A percentile compares a stretch with the other conserved stretches of the same genome.
Evolutionary conservation across 1,140 invertebrate genomes (phyloP).

Genomic region (Neocloeon triangulifer): DNA sequence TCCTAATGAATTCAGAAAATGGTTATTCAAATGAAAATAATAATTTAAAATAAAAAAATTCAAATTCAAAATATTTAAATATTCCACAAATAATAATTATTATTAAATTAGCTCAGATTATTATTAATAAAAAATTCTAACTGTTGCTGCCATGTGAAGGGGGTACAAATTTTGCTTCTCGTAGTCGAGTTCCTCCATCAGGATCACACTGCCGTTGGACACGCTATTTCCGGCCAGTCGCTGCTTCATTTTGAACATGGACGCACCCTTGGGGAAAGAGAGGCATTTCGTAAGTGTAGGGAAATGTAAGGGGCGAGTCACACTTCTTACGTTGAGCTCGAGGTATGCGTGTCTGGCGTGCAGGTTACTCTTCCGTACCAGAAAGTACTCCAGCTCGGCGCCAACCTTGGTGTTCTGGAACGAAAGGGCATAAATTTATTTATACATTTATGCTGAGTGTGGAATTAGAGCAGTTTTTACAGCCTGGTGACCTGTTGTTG

Average conservation of each 20-base stretch:
- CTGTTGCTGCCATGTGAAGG: too few species aligned
- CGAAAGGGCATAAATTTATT: too few species aligned
- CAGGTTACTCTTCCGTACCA: slow-evolving; percentile 50
- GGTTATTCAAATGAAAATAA: too few species aligned
- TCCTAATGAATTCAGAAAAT: too few species aligned
- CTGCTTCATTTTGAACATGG: slow-evolving; percentile 48
- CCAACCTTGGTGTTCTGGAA: slow-evolving; percentile 52
- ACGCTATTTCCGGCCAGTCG: slow-evolving; percentile 43
- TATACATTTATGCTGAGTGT: too few species aligned
- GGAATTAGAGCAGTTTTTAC: too few species aligned
- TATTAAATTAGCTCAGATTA: too few species aligned
- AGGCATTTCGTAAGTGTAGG: slow-evolving; percentile 9
- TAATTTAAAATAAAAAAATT: slow-evolving; percentile 11
- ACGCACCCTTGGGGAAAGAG: slow-evolving; percentile 17
- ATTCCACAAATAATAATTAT: too few species aligned
- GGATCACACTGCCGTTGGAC: slow-evolving; percentile 48
- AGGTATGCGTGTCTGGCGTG: slow-evolving; percentile 51
- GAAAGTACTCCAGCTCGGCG: slow-evolving; percentile 54
- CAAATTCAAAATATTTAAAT: too few species aligned
- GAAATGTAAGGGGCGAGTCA: slow-evolving; percentile 8
- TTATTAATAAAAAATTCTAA: too few species aligned
- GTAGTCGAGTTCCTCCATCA: slow-evolving; percentile 55
- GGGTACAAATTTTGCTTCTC: slow-evolving; percentile 67
- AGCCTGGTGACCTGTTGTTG: too few species aligned
- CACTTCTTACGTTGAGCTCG: slow-evolving; percentile 44